A percentile compares a stretch with the other conserved stretches of the same genome.
Evolutionary conservation across 2,888 invertebrate genomes (phyloP).

Genomic region (Euplexia lucipara): DNA sequence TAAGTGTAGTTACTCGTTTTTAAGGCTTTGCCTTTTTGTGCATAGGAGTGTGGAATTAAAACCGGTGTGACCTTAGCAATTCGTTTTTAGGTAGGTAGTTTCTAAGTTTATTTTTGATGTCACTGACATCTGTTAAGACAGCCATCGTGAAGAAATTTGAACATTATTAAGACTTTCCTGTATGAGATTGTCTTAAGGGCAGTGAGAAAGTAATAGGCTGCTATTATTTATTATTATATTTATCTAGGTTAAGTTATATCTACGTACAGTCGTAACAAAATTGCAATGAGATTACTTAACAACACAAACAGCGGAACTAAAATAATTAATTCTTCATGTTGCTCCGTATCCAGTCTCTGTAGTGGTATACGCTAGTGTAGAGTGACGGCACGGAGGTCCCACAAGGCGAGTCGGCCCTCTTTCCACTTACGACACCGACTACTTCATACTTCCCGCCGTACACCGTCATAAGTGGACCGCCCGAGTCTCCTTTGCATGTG

Average conservation of each 20-base stretch:
- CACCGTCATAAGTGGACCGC: slow-evolving; percentile 85
- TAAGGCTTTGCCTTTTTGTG: too few relatives aligned
- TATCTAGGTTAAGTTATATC: slow-evolving; percentile 9
- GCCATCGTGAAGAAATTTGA: too few relatives aligned
- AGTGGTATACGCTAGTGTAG: slow-evolving; percentile 84
- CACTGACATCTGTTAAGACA: too few relatives aligned
- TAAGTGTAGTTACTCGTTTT: background rate
- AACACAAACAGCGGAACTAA: slow-evolving; percentile 9
- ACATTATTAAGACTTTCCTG: too few relatives aligned
- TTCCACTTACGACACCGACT: slow-evolving; percentile 86
- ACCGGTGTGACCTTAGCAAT: too few relatives aligned
- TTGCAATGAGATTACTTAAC: background rate
- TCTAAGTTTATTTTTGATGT: too few relatives aligned
- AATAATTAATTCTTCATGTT: slow-evolving; percentile 69
- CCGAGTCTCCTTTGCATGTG: slow-evolving; percentile 87
- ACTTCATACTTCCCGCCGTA: slow-evolving; percentile 82
- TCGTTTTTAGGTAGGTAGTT: too few relatives aligned
- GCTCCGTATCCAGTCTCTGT: slow-evolving; percentile 80
- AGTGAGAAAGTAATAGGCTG: too few relatives aligned
- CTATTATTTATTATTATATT: background rate
- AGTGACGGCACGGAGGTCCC: slow-evolving; percentile 85
- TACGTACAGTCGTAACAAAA: background rate
- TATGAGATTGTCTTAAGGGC: too few relatives aligned
- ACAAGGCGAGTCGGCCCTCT: slow-evolving; percentile 83
- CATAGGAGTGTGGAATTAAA: too few relatives aligned